Base-by-base conservation (phyloP, 1,140 invertebrate species). In the Rhagoletis zephyria region DNA sequence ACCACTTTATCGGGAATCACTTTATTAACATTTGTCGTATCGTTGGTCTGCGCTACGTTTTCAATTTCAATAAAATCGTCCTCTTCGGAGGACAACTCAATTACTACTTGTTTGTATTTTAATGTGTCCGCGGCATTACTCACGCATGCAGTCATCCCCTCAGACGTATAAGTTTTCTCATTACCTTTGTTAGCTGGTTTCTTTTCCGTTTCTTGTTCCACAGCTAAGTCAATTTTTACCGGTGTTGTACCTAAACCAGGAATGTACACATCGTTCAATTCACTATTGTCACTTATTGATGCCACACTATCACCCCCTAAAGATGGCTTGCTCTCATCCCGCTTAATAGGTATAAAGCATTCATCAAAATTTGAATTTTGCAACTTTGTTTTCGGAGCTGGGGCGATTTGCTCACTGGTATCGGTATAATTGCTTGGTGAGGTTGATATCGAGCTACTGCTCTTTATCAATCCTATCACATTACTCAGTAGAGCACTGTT, bases 371-470 rank as follows among this genome's bases (percentile, higher is more conserved):
- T 30, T 1, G 70, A 7, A 1, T 48, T 74, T 45, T 4, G 16
- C 9, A 14, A 5, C 19, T 56, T 64, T 10, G n/a, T 59, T 70
- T n/a, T 56, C 77, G 64, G 19, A 77, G 87, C 1, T 48, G 45
- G 48, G 4, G 42, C 7, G 40, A 7, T 77, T n/a, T 51, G 42
- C 7, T 65, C 81, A 12, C 59, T 63, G 10, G 74, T 40, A 40
- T 87, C 86, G n/a, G 70, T 85, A 87, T 65, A 87, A 14, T 74
- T 77, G 16, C 77, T 77, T 19, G 86, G 86, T 45, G 86, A 88
- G 19, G 74, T 88, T 59, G 77, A 85, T 63, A 63, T 61, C 9
- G 86, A 67, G 48, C 45, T 60, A 3, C 16, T 48, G 61, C 48
- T 14, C 1, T 67, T 86, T 9, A 10, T 2, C 14, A 88, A 56